Percentiles rank a stretch among this genome's conserved stretches.
Conservation (phyloP, 2,113 vertebrate genomes). For the Chauna torquata region DNA sequence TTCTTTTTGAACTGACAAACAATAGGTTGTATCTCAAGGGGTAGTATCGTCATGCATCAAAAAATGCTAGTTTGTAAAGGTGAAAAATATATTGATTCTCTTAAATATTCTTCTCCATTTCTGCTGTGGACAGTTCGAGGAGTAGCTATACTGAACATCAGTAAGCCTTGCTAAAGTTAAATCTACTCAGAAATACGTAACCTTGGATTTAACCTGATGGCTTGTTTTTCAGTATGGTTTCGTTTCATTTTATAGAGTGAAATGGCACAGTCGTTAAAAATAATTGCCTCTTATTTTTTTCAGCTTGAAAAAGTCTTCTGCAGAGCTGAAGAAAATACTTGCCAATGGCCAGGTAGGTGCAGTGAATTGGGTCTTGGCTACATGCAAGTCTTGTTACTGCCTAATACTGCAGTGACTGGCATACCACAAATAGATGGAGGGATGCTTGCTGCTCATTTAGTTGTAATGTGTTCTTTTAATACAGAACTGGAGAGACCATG, state of each 20-base stretch:
- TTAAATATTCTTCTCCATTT: not conserved
- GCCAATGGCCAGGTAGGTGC: constrained; percentile 93
- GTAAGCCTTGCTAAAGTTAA: not conserved
- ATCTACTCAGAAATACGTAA: not conserved
- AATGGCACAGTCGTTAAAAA: not conserved
- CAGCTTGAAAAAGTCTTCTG: constrained; percentile 96
- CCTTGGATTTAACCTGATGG: not conserved
- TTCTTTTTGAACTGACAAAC: not conserved
- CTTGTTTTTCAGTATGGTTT: not conserved
- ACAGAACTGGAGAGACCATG: not conserved
- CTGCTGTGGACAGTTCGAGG: not conserved
- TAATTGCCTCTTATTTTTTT: not conserved
- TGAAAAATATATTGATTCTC: not conserved
- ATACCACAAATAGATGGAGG: not conserved
- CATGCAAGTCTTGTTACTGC: not conserved
- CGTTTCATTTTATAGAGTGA: fast-evolving
- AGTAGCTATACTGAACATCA: not conserved
- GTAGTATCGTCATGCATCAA: not conserved
- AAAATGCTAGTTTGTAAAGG: not conserved
- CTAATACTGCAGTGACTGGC: not conserved
- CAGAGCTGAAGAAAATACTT: constrained; percentile 95
- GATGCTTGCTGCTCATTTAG: not conserved
- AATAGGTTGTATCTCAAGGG: not conserved
- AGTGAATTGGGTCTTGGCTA: not conserved
- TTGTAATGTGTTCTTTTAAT: constrained; percentile 17